Evolutionary conservation across 1,140 invertebrate species (phyloP), one percentile per base, ranked within the genome.

Genomic region (Macrobrachium nipponense): DNA sequence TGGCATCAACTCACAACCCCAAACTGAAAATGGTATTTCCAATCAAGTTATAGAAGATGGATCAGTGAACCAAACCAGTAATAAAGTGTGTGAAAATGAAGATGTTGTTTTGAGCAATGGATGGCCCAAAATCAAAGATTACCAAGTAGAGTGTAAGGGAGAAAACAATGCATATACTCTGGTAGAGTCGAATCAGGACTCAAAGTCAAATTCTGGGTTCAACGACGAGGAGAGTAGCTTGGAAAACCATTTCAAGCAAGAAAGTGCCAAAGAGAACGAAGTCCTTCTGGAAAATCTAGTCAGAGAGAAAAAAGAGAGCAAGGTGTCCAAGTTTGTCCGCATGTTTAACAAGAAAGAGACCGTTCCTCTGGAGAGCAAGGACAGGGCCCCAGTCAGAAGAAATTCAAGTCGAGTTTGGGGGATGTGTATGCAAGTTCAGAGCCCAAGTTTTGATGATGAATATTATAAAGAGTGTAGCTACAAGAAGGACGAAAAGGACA

Each of bases 361-460:
- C 20, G 23, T 23, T 27, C 2, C 82, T 18, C n/a, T 62, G 36
- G 70, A 72, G 6, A 44, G 68, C 15, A 20, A 59, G 11, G 84
- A 86, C 5, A 59, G 84, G 43, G 77, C 77, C 27, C 64, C 78
- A 0, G 68, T 58, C 0, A 70, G 68, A 10, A 86, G 27, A 58
- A 60, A 62, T 36, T 70, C 51, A 18, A 86, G 68, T 23, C 64
- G 84, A 60, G 68, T 86, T 66, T 86, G 84, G 84, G 84, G 77
- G 14, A 86, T 86, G 84, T 86, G 84, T 73, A 44, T 86, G 20
- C 84, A 86, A 60, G 68, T 80, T 10, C 84, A 86, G 70, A 86
- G 84, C 62, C 84, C 84, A 36, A 86, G 51, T 60, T 70, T 44
- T 17, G 83, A 85, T 36, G 83, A 80, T 20, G 84, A 86, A 7